A percentile compares a stretch with the other conserved stretches of the same genome.
Conservation (phyloP, 2,888 invertebrate species). For the Drosophila meridiana region DNA sequence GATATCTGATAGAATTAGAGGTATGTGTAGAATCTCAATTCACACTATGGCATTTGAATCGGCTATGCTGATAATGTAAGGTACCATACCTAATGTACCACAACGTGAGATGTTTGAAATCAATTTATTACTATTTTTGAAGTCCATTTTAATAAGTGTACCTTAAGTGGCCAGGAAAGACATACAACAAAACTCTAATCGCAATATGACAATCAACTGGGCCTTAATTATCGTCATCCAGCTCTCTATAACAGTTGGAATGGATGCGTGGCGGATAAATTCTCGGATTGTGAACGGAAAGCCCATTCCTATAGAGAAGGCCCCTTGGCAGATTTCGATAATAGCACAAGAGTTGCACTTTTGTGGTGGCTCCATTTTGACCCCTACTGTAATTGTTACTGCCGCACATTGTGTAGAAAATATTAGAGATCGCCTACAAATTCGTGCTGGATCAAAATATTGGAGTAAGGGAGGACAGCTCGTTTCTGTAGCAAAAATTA, state of each 20-base stretch:
- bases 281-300: not conserved
- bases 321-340: slow-evolving; percentile 1
- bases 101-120: not conserved
- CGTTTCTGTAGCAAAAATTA: not conserved
- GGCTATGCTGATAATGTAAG: not conserved
- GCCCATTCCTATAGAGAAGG: not conserved
- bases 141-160: not conserved
- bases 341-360: accelerated
- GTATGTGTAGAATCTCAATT: not conserved
- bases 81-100: not conserved
- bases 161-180: no score
- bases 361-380: slow-evolving; percentile 3
- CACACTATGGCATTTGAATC: not conserved
- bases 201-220: not conserved
- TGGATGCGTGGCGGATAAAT: accelerated
- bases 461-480: not conserved
- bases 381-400: not conserved
- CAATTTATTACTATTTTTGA: not conserved
- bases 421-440: accelerated
- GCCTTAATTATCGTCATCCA: not conserved
- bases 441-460: not conserved
- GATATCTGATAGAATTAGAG: no score
- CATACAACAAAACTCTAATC: not conserved
- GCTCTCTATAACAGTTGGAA: not conserved
- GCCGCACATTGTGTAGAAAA: not conserved